Evolutionary conservation across 2,888 invertebrate genomes (phyloP), one percentile per base, ranked within the genome.

Genomic region (Selenia dentaria): DNA sequence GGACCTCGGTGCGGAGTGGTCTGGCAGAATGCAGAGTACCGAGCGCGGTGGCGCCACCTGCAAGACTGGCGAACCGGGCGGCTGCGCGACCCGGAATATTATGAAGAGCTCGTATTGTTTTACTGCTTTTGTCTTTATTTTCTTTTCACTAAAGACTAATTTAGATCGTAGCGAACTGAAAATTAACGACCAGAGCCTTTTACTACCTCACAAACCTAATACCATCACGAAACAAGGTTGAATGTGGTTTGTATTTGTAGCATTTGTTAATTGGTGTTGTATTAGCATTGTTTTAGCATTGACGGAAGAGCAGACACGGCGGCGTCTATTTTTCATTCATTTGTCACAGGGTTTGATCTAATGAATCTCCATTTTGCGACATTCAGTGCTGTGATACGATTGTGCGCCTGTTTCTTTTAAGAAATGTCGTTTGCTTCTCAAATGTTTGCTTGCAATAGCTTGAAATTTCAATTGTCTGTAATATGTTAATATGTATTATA

Each of bases 21-120:
- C 44, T 28, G 57, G 58, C 51, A 59, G 62, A 59, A 64, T 59
- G 59, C 54, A 51, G 54, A 55, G 59, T 72, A 71, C 79, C 68
- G 70, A 60, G 76, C 74, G 40, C 73, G 73, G 80, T 79, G 83
- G 83, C 83, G 86, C 81, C 86, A 70, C 75, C 70, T 68, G 74
- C 69, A 69, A 62, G 67, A 88, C 88, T 87, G 82, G 56, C 69
- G 70, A 73, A 51, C 33, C 51, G 32, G 57, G 83, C 84, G 86
- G 67, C 83, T 86, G 87, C 87, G 87, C 84, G 76, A 47, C 58
- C 59, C 59, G 55, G 39, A 45, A 64, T 54, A 68, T n/a, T n/a
- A n/a, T 58, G 41, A 20, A 40, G 10, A 51, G 37, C 18, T 51
- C 43, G 42, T 54, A 57, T 35, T 48, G 47, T 51, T 57, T 54